These are phyloP conservation scores for Vanessa cardui DNA, from an alignment of 2,888 invertebrate species.

Conservation along the genomic window DNA sequence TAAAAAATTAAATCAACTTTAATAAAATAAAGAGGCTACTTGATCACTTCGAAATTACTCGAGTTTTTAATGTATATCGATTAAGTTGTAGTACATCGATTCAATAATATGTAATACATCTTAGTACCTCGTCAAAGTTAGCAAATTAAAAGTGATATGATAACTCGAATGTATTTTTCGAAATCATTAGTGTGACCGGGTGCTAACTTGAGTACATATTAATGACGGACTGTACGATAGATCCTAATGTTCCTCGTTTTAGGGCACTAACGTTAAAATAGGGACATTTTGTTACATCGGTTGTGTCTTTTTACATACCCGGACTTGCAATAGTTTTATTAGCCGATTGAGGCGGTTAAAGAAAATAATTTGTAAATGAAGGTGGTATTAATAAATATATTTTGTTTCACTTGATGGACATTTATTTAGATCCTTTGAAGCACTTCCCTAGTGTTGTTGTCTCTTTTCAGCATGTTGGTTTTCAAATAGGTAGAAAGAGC, in stretches of 20 bases:
- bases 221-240: slow-evolving; percentile 54
- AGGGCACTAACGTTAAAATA: slow-evolving; percentile 68
- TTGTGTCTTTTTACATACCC: slow-evolving; percentile 59
- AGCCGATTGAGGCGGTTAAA: slow-evolving; percentile 60
- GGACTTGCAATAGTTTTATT: slow-evolving; percentile 60
- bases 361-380: slow-evolving; percentile 65
- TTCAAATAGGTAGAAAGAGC: too few species aligned
- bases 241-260: slow-evolving; percentile 68
- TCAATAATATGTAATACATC: neutral
- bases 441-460: neutral
- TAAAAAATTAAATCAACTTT: neutral
- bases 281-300: slow-evolving; percentile 66
- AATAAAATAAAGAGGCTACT: slow-evolving; percentile 5
- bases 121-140: slow-evolving; percentile 19
- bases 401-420: slow-evolving; percentile 67
- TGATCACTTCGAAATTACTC: slow-evolving; percentile 39
- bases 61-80: slow-evolving; percentile 33
- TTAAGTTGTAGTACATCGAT: slow-evolving; percentile 9
- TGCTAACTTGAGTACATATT: slow-evolving; percentile 48
- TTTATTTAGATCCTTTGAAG: slow-evolving; percentile 31
- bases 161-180: neutral
- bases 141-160: slow-evolving; percentile 2
- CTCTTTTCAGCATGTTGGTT: too few species aligned
- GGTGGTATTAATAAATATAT: slow-evolving; percentile 80
- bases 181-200: slow-evolving; percentile 13